Evolutionary conservation across 2,797 vertebrate species (phyloP).

Genomic region (Myotis findleyi): DNA sequence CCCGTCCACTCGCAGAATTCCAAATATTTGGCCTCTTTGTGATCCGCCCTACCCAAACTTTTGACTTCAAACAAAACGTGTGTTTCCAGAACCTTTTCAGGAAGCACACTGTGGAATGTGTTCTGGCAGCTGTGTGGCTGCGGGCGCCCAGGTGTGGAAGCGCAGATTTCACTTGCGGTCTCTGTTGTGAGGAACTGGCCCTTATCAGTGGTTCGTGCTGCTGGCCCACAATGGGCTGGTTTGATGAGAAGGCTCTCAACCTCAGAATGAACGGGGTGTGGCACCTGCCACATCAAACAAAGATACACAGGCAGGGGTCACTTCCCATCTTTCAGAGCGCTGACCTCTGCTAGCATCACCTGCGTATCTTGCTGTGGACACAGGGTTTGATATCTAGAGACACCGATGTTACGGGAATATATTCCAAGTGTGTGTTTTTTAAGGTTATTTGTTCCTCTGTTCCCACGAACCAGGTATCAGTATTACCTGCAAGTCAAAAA

Average conservation of each 20-base stretch:
- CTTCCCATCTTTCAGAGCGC: background rate
- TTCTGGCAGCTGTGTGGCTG: background rate
- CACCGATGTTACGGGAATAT: background rate
- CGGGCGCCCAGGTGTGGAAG: background rate
- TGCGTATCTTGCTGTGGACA: background rate
- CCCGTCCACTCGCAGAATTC: background rate
- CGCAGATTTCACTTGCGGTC: background rate
- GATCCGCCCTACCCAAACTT: background rate
- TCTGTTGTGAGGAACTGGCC: background rate
- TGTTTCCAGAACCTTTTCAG: background rate
- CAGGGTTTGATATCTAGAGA: background rate
- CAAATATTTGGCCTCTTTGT: background rate
- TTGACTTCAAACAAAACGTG: background rate
- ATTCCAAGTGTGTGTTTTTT: background rate
- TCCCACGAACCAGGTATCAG: constrained; percentile 91
- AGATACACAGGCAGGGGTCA: constrained; percentile 14
- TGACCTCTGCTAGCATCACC: background rate
- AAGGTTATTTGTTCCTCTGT: constrained; percentile 35
- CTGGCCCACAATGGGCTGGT: background rate
- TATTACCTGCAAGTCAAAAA: constrained; percentile 99
- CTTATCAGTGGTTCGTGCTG: background rate
- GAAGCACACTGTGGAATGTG: background rate
- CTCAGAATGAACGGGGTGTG: background rate
- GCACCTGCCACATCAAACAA: constrained; percentile 39
- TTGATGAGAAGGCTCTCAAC: background rate